Evolutionary conservation across 2,888 invertebrate genomes (phyloP), one percentile per base, ranked within the genome.

Genomic region (Pseudococcus longispinus): DNA sequence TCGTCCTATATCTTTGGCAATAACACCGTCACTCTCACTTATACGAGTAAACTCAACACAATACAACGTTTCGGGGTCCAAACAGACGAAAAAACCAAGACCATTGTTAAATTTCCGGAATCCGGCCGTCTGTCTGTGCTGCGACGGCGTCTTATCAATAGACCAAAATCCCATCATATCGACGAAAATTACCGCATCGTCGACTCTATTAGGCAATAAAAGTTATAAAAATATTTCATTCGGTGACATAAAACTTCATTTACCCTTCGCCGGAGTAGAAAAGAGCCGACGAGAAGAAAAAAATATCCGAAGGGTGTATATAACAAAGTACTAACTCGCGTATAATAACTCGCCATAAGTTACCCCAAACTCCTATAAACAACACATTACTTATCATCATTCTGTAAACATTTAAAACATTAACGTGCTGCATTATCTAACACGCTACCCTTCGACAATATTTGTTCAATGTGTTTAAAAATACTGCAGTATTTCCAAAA

Each of bases 321-420:
- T 32, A n/a, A 77, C n/a, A 26, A 29, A 77, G 29, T 77, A 37
- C 55, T 46, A 55, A 55, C 55, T 55, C 55, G 15, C 55, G 55
- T 55, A 55, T n/a, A 55, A 55, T 55, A 55, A 55, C 55, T 55
- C 55, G 15, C 55, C 55, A n/a, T 55, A 18, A 18, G n/a, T 18
- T n/a, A 55, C 55, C 55, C 55, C n/a, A 77, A n/a, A 32, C 37
- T 32, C 18, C 37, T 26, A 23, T 37, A 37, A 77, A 37, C 77
- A 65, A 65, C 77, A n/a, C 37, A 32, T 77, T 26, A 77, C 37
- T 37, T 77, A 77, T 77, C 65, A 65, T 37, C 77, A 37, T 77
- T 77, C 77, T 77, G 77, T 77, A 77, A 77, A 77, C 77, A 77
- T 77, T 77, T 77, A 77, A 77, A 77, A 77, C 77, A 77, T 77